Percentiles rank a stretch among this genome's conserved stretches.
Conservation (phyloP, 2,797 vertebrate genomes). For the Monodelphis domestica region DNA sequence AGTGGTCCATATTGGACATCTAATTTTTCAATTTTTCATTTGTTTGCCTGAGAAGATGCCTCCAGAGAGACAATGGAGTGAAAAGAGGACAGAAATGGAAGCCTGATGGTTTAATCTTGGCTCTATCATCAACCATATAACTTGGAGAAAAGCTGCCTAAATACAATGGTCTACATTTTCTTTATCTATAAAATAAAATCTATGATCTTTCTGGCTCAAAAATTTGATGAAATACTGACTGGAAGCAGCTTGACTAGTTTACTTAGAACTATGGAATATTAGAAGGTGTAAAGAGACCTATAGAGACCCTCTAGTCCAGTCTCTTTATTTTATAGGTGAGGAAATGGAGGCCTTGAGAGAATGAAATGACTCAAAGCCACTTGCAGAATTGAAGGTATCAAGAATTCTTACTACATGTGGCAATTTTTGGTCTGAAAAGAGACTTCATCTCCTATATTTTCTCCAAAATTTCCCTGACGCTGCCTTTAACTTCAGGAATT, state of each 20-base stretch:
- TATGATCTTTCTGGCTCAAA: background rate
- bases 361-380: background rate
- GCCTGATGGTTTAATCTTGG: background rate
- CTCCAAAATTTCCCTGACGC: background rate
- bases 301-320: background rate
- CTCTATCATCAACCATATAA: background rate
- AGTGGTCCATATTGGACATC: background rate
- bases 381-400: background rate
- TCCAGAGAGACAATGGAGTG: background rate
- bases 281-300: background rate
- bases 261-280: background rate
- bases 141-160: background rate
- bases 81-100: background rate
- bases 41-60: background rate
- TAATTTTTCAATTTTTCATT: background rate
- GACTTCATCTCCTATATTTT: background rate
- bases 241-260: conserved; percentile 15
- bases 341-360: background rate
- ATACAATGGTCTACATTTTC: accelerated
- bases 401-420: background rate
- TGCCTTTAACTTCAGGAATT: background rate
- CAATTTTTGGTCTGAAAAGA: background rate
- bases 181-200: conserved; percentile 16
- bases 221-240: background rate
- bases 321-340: background rate